Percentiles rank a stretch among this genome's conserved stretches.
phyloP scores from a whole-genome alignment of 2,888 invertebrate genomes.

The Ormyrus nitidulus region DNA sequence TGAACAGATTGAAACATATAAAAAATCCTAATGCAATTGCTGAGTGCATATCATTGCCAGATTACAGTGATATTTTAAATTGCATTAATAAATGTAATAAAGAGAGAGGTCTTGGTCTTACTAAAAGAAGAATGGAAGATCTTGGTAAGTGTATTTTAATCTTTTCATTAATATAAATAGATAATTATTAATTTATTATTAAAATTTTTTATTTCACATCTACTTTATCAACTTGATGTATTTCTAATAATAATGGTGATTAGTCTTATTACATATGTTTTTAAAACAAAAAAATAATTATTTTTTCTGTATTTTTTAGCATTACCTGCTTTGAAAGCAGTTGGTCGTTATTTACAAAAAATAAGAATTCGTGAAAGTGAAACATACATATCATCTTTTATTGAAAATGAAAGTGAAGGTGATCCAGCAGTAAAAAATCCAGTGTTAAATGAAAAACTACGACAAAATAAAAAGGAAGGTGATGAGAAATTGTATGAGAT shows the following conservation, averaged over 20 bases:
- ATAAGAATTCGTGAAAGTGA: constrained; percentile 64
- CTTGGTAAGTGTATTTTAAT: constrained; percentile 63
- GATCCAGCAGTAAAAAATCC: constrained; percentile 67
- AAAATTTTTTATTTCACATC: neutral
- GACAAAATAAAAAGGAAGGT: constrained; percentile 62
- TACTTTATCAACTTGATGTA: neutral
- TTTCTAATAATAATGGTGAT: constrained; percentile 11
- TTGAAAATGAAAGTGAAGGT: constrained; percentile 60
- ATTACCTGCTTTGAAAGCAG: constrained; percentile 64
- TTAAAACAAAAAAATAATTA: constrained; percentile 2
- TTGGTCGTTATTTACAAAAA: constrained; percentile 64
- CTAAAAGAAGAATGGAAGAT: constrained; percentile 54
- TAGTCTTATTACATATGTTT: neutral
- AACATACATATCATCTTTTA: constrained; percentile 68
- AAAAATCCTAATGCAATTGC: constrained; percentile 57
- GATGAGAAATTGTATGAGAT: constrained; percentile 64
- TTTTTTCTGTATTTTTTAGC: constrained; percentile 59
- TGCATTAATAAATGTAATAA: constrained; percentile 66
- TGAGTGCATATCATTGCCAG: constrained; percentile 67
- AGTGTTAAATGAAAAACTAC: constrained; percentile 62
- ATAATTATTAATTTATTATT: neutral
- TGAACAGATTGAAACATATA: constrained; percentile 58
- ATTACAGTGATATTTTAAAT: constrained; percentile 68
- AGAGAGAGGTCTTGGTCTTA: constrained; percentile 60
- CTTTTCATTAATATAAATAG: neutral